phyloP scores from a whole-genome alignment of 2,113 vertebrate genomes.

The Embiotoca jacksoni region DNA sequence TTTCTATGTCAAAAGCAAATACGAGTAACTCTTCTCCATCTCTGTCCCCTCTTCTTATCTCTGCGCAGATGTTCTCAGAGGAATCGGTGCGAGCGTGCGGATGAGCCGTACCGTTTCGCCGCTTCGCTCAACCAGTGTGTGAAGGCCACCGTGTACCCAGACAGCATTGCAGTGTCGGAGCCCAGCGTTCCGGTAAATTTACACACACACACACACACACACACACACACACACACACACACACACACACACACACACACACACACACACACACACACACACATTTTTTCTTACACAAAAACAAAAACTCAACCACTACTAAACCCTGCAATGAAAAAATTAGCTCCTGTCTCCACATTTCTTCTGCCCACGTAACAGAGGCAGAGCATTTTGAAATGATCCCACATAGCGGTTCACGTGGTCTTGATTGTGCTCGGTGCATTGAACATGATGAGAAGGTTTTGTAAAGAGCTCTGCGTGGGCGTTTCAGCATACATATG shows the following conservation, averaged over 20 bases:
- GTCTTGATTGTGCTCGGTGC: constrained; percentile 69
- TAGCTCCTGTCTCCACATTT: constrained; percentile 41
- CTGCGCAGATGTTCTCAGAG: constrained; percentile 90
- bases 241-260: not conserved
- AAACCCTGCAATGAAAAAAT: constrained; percentile 37
- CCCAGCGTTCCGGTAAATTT: constrained; percentile 89
- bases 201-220: constrained; percentile 10
- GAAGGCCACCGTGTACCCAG: constrained; percentile 89
- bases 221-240: not conserved
- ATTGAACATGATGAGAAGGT: constrained; percentile 79
- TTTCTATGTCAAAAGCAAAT: not conserved
- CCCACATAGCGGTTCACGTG: constrained; percentile 40
- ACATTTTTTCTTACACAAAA: not conserved
- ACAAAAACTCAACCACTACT: constrained; percentile 1
- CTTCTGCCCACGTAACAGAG: constrained; percentile 40
- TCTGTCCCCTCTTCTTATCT: not conserved
- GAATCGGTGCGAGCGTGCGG: constrained; percentile 91
- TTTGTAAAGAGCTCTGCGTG: constrained; percentile 65
- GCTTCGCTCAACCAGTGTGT: constrained; percentile 90
- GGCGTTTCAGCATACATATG: constrained; percentile 75
- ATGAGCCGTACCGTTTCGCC: constrained; percentile 92
- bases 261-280: not conserved
- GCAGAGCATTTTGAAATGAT: constrained; percentile 46
- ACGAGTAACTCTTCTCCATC: not conserved
- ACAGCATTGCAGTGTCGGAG: constrained; percentile 96